These are phyloP conservation scores for Gasterosteus aculeatus DNA, from an alignment of 2,113 vertebrate species.

Conservation along the genomic window DNA sequence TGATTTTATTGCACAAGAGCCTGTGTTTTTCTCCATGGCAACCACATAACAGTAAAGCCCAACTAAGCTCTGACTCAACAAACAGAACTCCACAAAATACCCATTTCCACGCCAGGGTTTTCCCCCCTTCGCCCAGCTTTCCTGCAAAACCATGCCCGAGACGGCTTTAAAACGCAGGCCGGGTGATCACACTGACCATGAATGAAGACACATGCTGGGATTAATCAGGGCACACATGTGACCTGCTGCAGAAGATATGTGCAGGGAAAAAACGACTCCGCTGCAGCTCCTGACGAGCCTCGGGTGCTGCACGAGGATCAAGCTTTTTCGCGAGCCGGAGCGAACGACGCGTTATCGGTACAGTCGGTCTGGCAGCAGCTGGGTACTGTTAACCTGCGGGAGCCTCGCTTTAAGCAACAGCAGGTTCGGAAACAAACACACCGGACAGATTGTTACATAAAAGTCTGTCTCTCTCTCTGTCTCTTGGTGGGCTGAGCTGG, in stretches of 20 bases:
- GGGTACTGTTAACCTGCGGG: slow-evolving; percentile 60
- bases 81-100: slow-evolving; percentile 85
- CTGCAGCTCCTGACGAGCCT: slow-evolving; percentile 38
- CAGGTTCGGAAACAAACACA: slow-evolving; percentile 64
- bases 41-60: slow-evolving; percentile 89
- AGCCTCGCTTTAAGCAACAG: slow-evolving; percentile 58
- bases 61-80: slow-evolving; percentile 90
- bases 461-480: slow-evolving; percentile 57
- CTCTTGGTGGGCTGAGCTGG: slow-evolving; percentile 59
- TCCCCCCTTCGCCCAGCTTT: slow-evolving; percentile 63
- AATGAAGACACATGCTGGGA: slow-evolving; percentile 61
- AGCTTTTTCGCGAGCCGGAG: slow-evolving; percentile 22
- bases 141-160: slow-evolving; percentile 55
- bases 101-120: slow-evolving; percentile 75
- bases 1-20: slow-evolving; percentile 83
- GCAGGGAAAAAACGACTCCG: slow-evolving; percentile 21
- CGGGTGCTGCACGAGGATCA: slow-evolving; percentile 56
- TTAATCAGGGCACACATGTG: slow-evolving; percentile 60
- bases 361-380: slow-evolving; percentile 58
- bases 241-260: slow-evolving; percentile 47
- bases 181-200: slow-evolving; percentile 58
- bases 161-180: slow-evolving; percentile 46
- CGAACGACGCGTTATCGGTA: slow-evolving; percentile 29
- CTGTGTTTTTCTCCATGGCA: slow-evolving; percentile 92
- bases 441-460: slow-evolving; percentile 72